Conservation (phyloP, 2,113 vertebrate genomes). For the Pelusios castaneus region DNA sequence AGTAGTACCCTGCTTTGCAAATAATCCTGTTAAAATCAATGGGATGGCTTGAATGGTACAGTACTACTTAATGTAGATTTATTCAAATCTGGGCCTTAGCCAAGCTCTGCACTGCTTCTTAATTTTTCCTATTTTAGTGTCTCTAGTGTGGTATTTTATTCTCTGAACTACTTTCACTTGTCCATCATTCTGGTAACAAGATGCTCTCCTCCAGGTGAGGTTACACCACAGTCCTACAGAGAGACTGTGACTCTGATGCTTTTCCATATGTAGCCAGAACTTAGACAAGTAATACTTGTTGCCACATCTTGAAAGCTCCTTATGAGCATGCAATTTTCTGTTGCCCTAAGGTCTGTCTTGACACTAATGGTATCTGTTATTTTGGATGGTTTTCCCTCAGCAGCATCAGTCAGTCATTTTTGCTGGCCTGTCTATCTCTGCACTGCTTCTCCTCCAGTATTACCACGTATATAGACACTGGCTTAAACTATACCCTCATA, state of each 20-base stretch:
- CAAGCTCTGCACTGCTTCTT: not conserved
- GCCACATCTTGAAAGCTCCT: not conserved
- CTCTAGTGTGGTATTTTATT: not conserved
- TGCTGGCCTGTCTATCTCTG: not conserved
- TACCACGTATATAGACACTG: not conserved
- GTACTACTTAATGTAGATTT: not conserved
- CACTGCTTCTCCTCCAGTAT: not conserved
- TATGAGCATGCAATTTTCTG: not conserved
- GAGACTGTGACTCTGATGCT: not conserved
- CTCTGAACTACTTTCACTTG: rapidly evolving
- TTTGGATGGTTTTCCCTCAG: not conserved
- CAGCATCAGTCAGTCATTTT: not conserved
- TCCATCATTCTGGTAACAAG: not conserved
- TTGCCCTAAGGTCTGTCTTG: not conserved
- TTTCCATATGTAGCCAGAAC: not conserved
- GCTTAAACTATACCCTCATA: rapidly evolving
- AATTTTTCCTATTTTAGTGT: not conserved
- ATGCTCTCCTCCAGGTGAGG: not conserved
- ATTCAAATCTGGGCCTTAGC: not conserved
- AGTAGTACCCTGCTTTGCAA: not conserved
- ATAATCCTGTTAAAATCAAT: not conserved
- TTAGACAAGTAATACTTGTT: not conserved
- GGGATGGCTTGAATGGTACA: not conserved
- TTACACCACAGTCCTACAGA: not conserved
- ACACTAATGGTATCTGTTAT: not conserved